phyloP scores from a whole-genome alignment of 2,113 vertebrate species.

The Meleagris gallopavo region DNA sequence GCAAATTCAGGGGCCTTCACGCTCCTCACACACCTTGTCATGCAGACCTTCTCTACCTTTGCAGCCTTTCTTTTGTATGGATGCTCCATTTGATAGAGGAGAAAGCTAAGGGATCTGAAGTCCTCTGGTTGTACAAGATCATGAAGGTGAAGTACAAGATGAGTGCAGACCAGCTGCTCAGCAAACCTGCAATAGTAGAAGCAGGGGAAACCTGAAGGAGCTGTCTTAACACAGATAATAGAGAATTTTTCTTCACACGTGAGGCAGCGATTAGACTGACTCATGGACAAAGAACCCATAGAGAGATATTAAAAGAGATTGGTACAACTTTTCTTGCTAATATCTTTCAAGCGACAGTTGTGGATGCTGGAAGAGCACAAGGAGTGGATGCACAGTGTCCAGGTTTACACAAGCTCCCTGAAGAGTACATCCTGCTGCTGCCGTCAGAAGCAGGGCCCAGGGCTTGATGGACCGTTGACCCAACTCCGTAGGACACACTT shows the following conservation, averaged over 20 bases:
- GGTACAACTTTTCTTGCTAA: background rate
- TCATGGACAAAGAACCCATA: background rate
- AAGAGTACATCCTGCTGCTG: background rate
- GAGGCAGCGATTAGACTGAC: background rate
- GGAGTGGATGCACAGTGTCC: background rate
- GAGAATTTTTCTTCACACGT: background rate
- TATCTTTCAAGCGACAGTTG: background rate
- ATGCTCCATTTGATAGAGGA: background rate
- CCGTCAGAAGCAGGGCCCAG: background rate
- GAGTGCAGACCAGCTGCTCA: background rate
- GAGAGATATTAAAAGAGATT: background rate
- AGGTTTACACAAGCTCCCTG: background rate
- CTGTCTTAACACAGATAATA: background rate
- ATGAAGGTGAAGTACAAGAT: background rate
- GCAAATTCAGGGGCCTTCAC: too few relatives aligned
- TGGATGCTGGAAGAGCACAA: background rate
- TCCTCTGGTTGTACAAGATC: background rate
- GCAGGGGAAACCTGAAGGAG: background rate
- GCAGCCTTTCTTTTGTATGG: too few relatives aligned
- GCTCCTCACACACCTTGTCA: too few relatives aligned
- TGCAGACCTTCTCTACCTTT: too few relatives aligned
- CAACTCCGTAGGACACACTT: background rate
- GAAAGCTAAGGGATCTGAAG: background rate
- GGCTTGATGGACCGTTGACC: background rate
- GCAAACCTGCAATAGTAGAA: background rate